Evolutionary conservation across 2,888 invertebrate species (phyloP).

Genomic region (Hecatera dysodea): DNA sequence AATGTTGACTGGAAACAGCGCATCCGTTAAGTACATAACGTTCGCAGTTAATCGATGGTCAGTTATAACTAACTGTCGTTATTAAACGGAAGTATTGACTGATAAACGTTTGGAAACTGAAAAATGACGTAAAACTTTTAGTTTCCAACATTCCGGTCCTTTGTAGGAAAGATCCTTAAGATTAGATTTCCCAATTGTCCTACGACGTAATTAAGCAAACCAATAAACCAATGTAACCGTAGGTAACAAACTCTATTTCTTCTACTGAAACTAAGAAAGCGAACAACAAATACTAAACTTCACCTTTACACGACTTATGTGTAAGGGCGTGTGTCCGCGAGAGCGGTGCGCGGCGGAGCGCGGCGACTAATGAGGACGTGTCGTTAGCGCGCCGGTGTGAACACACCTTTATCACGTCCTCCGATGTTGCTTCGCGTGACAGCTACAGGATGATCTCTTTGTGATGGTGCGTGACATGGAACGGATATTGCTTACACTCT

Average conservation of each 20-base stretch:
- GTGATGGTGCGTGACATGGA: slow-evolving; percentile 9
- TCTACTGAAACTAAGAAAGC: background rate
- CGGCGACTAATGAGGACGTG: slow-evolving; percentile 26
- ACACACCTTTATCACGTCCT: slow-evolving; percentile 26
- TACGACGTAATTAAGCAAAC: no score
- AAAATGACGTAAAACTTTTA: no score
- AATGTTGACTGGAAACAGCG: no score
- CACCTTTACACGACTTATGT: slow-evolving; percentile 2
- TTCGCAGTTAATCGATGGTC: background rate
- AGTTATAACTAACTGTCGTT: background rate
- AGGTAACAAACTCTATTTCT: no score
- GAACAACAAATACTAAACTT: background rate
- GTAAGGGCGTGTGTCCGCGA: slow-evolving; percentile 19
- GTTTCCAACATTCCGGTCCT: no score
- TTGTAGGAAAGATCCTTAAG: no score
- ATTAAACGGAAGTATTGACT: no score
- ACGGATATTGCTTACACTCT: no score
- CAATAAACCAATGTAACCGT: no score
- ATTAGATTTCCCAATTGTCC: no score
- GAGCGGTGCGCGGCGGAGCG: slow-evolving; percentile 11
- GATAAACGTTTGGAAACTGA: no score
- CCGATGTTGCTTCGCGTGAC: background rate
- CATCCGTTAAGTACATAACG: background rate
- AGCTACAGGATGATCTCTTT: slow-evolving; percentile 4
- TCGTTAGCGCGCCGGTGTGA: slow-evolving; percentile 24